These are phyloP conservation scores for Graphium colonna DNA, from an alignment of 2,888 invertebrate genomes.

Conservation along the genomic window DNA sequence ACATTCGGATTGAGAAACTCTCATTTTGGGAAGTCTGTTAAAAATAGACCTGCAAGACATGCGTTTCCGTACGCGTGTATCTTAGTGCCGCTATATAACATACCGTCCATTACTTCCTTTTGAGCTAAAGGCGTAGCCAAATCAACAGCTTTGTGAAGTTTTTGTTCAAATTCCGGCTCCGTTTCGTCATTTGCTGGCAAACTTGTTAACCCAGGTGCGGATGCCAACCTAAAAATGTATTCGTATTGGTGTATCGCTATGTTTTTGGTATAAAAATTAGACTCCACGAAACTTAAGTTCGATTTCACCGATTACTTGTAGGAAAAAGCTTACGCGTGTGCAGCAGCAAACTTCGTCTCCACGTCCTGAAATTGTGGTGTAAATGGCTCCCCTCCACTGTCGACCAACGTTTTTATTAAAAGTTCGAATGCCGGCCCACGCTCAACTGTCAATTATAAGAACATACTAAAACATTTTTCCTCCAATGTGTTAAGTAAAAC, in stretches of 20 bases:
- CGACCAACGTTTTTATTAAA: slow-evolving; percentile 45
- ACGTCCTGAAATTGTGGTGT: slow-evolving; percentile 39
- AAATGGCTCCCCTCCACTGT: slow-evolving; percentile 41
- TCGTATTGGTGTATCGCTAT: no score
- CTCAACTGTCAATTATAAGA: slow-evolving; percentile 41
- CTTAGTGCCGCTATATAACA: no score
- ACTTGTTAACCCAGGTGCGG: slow-evolving; percentile 52
- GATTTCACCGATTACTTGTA: background rate
- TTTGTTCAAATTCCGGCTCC: slow-evolving; percentile 34
- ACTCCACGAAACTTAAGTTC: no score
- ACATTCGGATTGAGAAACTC: no score
- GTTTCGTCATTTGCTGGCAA: slow-evolving; percentile 40
- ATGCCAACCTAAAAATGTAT: slow-evolving; percentile 54
- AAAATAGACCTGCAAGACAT: no score
- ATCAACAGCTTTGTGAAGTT: slow-evolving; percentile 45
- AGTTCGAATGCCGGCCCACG: slow-evolving; percentile 60
- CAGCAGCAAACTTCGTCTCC: slow-evolving; percentile 40
- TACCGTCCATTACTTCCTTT: slow-evolving; percentile 48
- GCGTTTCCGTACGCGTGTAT: no score
- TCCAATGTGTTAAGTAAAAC: background rate
- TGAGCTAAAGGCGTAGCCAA: slow-evolving; percentile 41
- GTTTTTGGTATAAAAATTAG: no score
- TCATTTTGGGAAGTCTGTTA: no score
- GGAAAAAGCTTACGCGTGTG: slow-evolving; percentile 42
- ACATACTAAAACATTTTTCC: background rate